These are phyloP conservation scores for Silurus aristotelis DNA, from an alignment of 2,797 vertebrate species.

Conservation along the genomic window DNA sequence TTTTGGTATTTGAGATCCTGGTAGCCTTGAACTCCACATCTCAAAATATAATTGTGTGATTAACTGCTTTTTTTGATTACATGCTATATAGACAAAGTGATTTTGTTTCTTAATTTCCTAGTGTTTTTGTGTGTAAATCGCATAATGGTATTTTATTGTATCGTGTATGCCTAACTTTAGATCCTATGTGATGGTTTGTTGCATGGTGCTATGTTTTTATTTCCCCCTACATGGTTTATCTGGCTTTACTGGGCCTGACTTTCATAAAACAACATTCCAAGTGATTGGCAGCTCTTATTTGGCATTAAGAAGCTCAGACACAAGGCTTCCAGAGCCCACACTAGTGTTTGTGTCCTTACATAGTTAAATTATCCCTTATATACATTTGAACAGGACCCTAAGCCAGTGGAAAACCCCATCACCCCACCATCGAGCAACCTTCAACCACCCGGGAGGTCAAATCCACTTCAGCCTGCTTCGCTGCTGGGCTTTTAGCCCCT, in stretches of 20 bases:
- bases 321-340: conserved; percentile 40
- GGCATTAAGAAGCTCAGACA: conserved; percentile 38
- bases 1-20: no score
- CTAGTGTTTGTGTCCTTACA: conserved; percentile 71
- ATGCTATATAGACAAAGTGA: background rate
- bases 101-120: background rate
- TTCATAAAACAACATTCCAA: conserved; percentile 32
- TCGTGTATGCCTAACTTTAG: background rate
- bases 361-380: conserved; percentile 76
- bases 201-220: conserved; percentile 43
- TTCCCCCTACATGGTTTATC: conserved; percentile 38
- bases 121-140: background rate
- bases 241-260: conserved; percentile 39
- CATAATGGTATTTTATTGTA: background rate
- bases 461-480: conserved; percentile 76
- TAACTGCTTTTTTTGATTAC: background rate
- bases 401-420: conserved; percentile 70
- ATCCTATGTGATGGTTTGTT: conserved; percentile 48
- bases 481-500: conserved; percentile 57
- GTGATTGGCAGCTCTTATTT: conserved; percentile 68
- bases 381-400: conserved; percentile 79
- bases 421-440: background rate
- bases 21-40: background rate
- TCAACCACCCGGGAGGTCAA: conserved; percentile 63
- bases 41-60: background rate